Conservation (phyloP, 2,113 vertebrate genomes). For the Rhodinocichla rosea region DNA sequence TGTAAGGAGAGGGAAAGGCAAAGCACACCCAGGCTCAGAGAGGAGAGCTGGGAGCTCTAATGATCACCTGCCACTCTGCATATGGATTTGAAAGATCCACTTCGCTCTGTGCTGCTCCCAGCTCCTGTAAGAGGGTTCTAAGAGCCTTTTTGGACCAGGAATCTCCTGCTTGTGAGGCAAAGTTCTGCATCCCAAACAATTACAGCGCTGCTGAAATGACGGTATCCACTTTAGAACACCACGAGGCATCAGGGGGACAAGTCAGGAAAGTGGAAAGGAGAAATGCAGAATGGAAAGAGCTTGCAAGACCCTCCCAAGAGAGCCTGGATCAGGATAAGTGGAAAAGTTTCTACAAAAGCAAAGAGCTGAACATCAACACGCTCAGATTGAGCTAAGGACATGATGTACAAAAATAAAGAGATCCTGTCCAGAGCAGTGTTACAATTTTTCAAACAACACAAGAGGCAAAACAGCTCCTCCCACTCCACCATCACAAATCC, state of each 20-base stretch:
- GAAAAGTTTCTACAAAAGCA: neutral
- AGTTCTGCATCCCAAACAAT: neutral
- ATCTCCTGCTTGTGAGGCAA: neutral
- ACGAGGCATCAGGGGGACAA: neutral
- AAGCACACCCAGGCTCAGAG: neutral
- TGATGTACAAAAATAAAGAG: neutral
- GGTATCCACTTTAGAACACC: neutral
- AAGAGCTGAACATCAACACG: neutral
- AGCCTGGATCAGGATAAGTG: neutral
- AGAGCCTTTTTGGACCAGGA: constrained; percentile 29
- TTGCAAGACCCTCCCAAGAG: neutral
- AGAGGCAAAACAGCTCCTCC: neutral
- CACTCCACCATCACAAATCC: neutral
- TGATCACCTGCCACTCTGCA: constrained; percentile 20
- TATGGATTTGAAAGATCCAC: constrained; percentile 15
- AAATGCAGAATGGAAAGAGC: neutral
- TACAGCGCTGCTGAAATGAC: accelerated
- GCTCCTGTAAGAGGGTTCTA: neutral
- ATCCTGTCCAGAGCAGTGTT: neutral
- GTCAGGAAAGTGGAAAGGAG: neutral
- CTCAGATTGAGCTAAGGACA: neutral
- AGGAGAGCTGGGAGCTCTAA: constrained; percentile 18
- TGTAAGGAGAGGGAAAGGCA: constrained; percentile 1
- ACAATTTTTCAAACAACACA: neutral
- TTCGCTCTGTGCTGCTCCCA: constrained; percentile 8